Percentiles rank a stretch among this genome's conserved stretches.
Evolutionary conservation across 2,797 vertebrate species (phyloP).

Genomic region (Tragopan temminckii): DNA sequence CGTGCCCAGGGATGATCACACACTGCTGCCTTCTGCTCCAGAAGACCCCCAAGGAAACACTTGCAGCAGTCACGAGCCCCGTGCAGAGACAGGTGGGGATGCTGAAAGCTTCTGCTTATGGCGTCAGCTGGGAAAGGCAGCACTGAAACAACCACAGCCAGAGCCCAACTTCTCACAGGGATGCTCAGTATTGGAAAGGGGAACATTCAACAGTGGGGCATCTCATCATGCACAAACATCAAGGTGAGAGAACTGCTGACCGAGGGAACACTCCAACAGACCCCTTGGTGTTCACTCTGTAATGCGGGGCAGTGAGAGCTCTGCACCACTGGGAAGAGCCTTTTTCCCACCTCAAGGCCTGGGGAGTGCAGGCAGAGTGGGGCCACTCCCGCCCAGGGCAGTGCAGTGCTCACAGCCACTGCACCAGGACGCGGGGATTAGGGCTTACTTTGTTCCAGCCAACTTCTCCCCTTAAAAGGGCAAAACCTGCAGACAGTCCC

Average conservation of each 20-base stretch:
- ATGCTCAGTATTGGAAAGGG: neutral
- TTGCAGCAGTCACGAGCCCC: neutral
- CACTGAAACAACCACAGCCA: neutral
- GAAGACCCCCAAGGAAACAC: fast-evolving
- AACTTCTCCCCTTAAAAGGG: conserved; percentile 73
- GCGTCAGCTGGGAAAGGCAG: fast-evolving
- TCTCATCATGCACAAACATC: neutral
- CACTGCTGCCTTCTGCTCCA: neutral
- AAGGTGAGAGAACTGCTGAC: neutral
- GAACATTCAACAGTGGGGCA: neutral
- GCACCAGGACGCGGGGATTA: neutral
- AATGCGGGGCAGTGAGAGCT: conserved; percentile 31
- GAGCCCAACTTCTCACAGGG: neutral
- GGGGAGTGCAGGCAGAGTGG: neutral
- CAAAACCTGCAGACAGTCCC: conserved; percentile 59
- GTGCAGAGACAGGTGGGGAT: neutral
- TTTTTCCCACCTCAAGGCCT: neutral
- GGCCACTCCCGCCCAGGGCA: neutral
- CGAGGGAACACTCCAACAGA: conserved; percentile 13
- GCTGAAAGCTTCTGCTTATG: neutral
- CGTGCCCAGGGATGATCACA: neutral
- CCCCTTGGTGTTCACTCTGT: conserved; percentile 21
- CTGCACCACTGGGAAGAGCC: conserved; percentile 23
- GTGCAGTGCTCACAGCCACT: neutral
- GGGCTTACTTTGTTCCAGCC: conserved; percentile 2